Evolutionary conservation across 2,797 vertebrate species (phyloP).

Genomic region (Choloepus didactylus): DNA sequence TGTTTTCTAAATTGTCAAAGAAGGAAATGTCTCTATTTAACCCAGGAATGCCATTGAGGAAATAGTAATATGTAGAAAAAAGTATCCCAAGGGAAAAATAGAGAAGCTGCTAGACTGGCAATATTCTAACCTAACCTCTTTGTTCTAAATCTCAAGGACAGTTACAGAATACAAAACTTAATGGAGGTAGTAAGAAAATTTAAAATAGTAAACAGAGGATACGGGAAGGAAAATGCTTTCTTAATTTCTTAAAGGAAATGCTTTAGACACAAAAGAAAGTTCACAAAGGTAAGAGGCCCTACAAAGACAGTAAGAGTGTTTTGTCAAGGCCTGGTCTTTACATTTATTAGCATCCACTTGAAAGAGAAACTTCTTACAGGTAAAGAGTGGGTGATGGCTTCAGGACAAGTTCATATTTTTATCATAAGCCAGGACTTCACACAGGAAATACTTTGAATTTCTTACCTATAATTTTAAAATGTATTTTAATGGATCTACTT

Average conservation of each 20-base stretch:
- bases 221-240: background rate
- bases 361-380: background rate
- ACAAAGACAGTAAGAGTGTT: background rate
- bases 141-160: background rate
- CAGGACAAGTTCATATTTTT: background rate
- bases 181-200: background rate
- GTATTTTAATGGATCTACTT: slow-evolving; percentile 50
- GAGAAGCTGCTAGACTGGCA: background rate
- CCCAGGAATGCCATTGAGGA: background rate
- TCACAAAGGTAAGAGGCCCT: background rate
- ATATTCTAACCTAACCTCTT: background rate
- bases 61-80: background rate
- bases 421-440: background rate
- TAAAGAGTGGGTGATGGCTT: background rate
- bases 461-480: slow-evolving; percentile 22
- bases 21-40: background rate
- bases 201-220: background rate
- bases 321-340: background rate
- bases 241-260: background rate
- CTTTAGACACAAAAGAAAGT: background rate
- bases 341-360: background rate
- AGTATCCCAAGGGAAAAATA: background rate
- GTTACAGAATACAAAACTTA: background rate
- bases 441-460: background rate
- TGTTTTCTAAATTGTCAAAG: slow-evolving; percentile 33